Evolutionary conservation across 2,888 invertebrate species (phyloP).

Genomic region (Cerastoderma edule): DNA sequence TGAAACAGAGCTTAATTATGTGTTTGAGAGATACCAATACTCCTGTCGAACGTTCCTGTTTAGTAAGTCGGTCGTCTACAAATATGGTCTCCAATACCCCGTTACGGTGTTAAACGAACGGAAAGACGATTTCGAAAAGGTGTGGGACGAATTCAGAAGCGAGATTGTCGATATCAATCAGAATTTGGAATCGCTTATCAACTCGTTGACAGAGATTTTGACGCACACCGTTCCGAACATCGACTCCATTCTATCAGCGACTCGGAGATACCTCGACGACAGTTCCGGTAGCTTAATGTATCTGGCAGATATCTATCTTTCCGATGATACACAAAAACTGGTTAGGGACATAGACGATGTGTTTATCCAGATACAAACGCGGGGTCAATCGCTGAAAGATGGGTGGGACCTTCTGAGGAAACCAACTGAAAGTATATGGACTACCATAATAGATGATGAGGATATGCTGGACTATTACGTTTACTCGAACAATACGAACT

Average conservation of each 20-base stretch:
- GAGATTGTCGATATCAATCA: conserved; percentile 42
- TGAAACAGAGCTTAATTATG: conserved; percentile 51
- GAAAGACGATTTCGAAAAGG: conserved; percentile 47
- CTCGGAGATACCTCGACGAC: conserved; percentile 48
- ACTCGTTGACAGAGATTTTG: conserved; percentile 39
- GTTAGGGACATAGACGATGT: conserved; percentile 60
- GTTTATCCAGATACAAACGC: conserved; percentile 68
- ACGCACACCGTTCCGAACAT: conserved; percentile 48
- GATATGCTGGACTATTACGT: conserved; percentile 68
- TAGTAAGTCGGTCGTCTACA: conserved; percentile 69
- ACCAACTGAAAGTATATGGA: conserved; percentile 65
- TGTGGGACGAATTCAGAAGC: conserved; percentile 50
- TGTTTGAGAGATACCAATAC: conserved; percentile 53
- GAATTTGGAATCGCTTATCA: conserved; percentile 45
- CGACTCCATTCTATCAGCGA: conserved; percentile 32
- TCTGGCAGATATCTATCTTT: conserved; percentile 59
- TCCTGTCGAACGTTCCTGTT: conserved; percentile 62
- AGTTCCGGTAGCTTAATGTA: conserved; percentile 51
- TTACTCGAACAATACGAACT: conserved; percentile 58
- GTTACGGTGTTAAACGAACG: conserved; percentile 53
- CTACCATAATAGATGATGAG: conserved; percentile 65
- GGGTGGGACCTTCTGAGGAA: conserved; percentile 60
- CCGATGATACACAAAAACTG: conserved; percentile 54
- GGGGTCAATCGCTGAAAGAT: conserved; percentile 70
- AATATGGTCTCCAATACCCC: conserved; percentile 70